Percentiles rank a stretch among this genome's conserved stretches.
Conservation (phyloP, 2,113 vertebrate species). For the Microcebus jonahi region DNA sequence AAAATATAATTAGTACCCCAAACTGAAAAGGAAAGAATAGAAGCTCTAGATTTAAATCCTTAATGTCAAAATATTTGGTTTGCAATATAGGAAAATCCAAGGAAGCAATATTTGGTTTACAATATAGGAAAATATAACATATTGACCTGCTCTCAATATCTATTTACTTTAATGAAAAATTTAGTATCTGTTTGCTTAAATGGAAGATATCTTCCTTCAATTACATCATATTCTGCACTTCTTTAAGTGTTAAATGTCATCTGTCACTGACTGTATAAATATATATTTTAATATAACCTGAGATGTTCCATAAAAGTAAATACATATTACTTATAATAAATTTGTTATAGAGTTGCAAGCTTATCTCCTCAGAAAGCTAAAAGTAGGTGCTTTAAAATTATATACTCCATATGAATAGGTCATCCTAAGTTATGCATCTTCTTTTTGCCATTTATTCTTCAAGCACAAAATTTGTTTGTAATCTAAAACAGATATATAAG, state of each 20-base stretch:
- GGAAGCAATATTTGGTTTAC: neutral
- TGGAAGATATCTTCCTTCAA: neutral
- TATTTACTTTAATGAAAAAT: constrained; percentile 55
- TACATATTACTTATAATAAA: neutral
- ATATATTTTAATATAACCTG: neutral
- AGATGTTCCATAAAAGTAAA: neutral
- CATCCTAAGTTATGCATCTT: neutral
- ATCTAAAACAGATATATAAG: neutral
- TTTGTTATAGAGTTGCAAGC: neutral
- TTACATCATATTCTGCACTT: neutral
- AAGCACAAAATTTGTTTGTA: neutral
- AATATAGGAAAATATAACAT: constrained; percentile 21
- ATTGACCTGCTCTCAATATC: neutral
- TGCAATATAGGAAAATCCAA: constrained; percentile 7
- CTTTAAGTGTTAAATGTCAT: neutral
- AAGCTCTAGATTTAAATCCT: neutral
- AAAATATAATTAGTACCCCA: neutral
- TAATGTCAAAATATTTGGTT: constrained; percentile 23
- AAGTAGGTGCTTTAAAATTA: neutral
- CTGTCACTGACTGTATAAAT: neutral
- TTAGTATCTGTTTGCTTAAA: constrained; percentile 46
- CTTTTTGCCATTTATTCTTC: neutral
- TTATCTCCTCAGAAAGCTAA: neutral
- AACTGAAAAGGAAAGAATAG: neutral
- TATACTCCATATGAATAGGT: neutral